Base-by-base conservation (phyloP, 1,140 invertebrate species). In the Drosophila grimshawi region DNA sequence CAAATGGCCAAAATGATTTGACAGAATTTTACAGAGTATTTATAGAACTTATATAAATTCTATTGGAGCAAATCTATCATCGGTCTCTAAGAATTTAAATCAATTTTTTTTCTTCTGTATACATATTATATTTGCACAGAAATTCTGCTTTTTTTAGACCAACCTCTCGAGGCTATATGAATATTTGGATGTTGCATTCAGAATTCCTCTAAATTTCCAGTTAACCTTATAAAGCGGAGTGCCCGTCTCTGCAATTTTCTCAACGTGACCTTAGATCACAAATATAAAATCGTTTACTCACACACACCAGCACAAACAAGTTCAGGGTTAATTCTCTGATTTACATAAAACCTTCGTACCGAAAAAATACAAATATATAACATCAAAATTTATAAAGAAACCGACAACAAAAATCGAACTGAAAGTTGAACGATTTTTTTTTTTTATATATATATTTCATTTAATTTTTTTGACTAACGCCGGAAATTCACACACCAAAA, bases 291-390 rank as follows among this genome's bases (percentile, higher is more conserved):
- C 3, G 33, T 37, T 19, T 19, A 30, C 33, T 32, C 29, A 55
- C 19, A 48, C 30, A 49, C 32, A 35, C 19, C 35, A 10, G 5
- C 41, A 37, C 39, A 19, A 10, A 46, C 46, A 73, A 67, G 63
- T 73, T 75, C 72, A 75, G 57, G 72, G 72, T 75, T 59, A 68
- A 55, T 61, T 68, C 10, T 46, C 19, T 39, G 32, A 73, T 76
- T 71, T 66, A 65, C 74, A 80, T 78, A 72, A 60, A 81, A 78
- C 81, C 74, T 69, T 76, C 55, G 51, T 46, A 59, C 63, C 33
- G 19, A 43, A n/a, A 39, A 48, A 39, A 6, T 43, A 53, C 35
- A 57, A 68, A 56, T 43, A 48, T 45, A 52, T 46, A 56, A 43
- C 49, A 52, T 6, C 32, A 10, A 61, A 48, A 55, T 37, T 30